These are phyloP conservation scores for Carlito syrichta DNA, from an alignment of 2,113 vertebrate genomes.

Conservation along the genomic window DNA sequence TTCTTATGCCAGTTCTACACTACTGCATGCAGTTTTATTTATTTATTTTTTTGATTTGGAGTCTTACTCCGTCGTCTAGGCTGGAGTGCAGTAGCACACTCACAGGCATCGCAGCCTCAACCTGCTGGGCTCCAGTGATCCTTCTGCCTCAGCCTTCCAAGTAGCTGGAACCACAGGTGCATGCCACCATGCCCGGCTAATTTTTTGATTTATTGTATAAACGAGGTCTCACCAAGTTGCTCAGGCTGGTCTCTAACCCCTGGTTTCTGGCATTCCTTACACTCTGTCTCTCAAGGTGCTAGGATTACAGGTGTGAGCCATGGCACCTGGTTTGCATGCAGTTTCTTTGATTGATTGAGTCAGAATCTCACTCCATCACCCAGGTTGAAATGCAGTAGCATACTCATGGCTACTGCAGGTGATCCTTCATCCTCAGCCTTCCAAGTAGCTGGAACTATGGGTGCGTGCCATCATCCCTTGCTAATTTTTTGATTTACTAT, in stretches of 20 bases:
- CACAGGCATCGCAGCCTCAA: neutral
- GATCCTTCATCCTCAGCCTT: too few relatives aligned
- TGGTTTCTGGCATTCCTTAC: neutral
- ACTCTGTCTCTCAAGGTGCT: neutral
- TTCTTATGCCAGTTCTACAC: neutral
- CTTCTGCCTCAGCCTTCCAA: neutral
- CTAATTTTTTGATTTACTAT: too few relatives aligned
- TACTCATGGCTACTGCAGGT: too few relatives aligned
- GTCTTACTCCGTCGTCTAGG: neutral
- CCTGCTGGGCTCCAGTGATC: neutral
- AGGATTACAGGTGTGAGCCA: neutral
- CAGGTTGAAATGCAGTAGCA: too few relatives aligned
- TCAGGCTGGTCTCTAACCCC: neutral
- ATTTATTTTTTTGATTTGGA: neutral
- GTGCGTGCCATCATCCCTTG: too few relatives aligned
- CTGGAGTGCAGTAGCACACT: neutral
- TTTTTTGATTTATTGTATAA: neutral
- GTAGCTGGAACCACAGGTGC: neutral
- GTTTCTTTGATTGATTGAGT: too few relatives aligned
- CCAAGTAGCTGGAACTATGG: too few relatives aligned
- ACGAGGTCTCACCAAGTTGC: neutral
- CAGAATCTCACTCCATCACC: too few relatives aligned
- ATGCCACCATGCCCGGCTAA: neutral
- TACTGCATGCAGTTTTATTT: neutral
- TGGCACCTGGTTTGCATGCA: neutral